These are phyloP conservation scores for Cyclopterus lumpus DNA, from an alignment of 2,797 vertebrate species.

Conservation along the genomic window DNA sequence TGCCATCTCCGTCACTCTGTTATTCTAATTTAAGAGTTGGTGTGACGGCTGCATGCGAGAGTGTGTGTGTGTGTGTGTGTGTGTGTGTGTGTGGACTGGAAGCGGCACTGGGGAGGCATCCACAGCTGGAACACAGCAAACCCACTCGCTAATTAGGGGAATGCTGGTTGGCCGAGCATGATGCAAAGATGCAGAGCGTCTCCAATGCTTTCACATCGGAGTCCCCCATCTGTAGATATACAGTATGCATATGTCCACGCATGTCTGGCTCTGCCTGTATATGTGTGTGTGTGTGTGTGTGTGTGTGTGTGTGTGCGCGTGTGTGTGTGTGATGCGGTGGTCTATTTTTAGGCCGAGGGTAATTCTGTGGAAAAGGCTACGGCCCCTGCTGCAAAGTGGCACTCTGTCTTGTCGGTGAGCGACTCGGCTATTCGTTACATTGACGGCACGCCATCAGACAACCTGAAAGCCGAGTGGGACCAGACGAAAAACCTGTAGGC, in stretches of 20 bases:
- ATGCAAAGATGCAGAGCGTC: constrained; percentile 35
- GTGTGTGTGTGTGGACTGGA: constrained; percentile 28
- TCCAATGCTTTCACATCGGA: constrained; percentile 21
- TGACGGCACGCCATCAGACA: constrained; percentile 43
- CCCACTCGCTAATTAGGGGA: constrained; percentile 62
- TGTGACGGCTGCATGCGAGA: constrained; percentile 29
- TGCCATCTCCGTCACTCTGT: constrained; percentile 9
- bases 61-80: constrained; percentile 35
- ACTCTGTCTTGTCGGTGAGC: constrained; percentile 55
- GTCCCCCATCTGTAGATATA: constrained; percentile 36
- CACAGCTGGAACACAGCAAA: constrained; percentile 51
- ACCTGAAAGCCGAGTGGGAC: constrained; percentile 32
- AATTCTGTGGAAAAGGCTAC: constrained; percentile 57
- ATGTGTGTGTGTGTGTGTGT: not conserved
- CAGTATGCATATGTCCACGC: constrained; percentile 2
- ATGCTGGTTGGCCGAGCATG: constrained; percentile 55
- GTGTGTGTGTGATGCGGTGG: constrained; percentile 24
- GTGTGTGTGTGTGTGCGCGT: not conserved
- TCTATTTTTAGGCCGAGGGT: constrained; percentile 64
- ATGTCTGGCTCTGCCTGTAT: constrained; percentile 2
- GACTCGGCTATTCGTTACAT: constrained; percentile 44
- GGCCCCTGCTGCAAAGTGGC: constrained; percentile 57
- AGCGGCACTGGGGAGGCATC: constrained; percentile 39
- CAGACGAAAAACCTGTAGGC: constrained; percentile 12
- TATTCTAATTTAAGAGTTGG: constrained; percentile 29